These are phyloP conservation scores for Pantherophis guttatus DNA, from an alignment of 2,113 vertebrate species.

Conservation along the genomic window DNA sequence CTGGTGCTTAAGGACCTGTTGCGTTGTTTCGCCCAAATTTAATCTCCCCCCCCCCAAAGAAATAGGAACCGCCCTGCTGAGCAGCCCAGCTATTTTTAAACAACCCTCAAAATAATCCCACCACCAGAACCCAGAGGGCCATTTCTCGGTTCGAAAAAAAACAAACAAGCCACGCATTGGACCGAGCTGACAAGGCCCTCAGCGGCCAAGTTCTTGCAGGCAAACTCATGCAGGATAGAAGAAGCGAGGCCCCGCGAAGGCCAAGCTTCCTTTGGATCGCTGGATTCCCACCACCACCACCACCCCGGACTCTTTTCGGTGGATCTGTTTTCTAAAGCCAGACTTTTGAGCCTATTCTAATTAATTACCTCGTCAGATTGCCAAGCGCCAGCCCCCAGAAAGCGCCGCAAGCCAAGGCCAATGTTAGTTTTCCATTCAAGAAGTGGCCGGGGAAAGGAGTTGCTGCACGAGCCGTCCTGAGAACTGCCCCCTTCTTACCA, in stretches of 20 bases:
- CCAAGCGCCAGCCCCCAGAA: neutral
- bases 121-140: neutral
- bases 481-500: neutral
- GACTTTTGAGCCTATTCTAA: constrained; percentile 55
- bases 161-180: neutral
- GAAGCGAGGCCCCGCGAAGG: neutral
- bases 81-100: neutral
- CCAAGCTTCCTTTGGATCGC: neutral
- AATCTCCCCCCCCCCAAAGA: neutral
- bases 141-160: neutral
- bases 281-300: neutral
- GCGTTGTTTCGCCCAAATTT: neutral
- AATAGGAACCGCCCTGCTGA: neutral
- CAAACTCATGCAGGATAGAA: neutral
- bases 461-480: neutral
- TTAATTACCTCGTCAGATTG: constrained; percentile 68
- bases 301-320: neutral
- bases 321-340: constrained; percentile 57
- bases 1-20: neutral
- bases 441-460: neutral
- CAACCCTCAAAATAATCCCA: neutral
- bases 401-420: constrained; percentile 56
- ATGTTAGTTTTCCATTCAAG: constrained; percentile 58
- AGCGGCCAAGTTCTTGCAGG: neutral
- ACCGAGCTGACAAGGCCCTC: neutral